A percentile compares a stretch with the other conserved stretches of the same genome.
Conservation (phyloP, 1,140 invertebrate species). For the Microplitis demolitor region DNA sequence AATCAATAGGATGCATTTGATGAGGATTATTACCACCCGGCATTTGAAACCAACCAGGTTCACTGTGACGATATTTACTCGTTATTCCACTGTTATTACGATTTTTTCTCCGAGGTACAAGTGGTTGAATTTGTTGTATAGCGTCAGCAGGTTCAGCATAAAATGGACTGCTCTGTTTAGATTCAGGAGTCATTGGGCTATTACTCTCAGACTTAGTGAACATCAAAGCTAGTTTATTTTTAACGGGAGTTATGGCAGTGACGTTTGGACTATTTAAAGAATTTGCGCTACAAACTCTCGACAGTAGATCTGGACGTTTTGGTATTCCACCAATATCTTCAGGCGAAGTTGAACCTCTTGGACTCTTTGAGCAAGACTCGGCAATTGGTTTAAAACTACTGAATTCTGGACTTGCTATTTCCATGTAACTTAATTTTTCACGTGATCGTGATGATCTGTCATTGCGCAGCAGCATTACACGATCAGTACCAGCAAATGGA, state of each 20-base stretch:
- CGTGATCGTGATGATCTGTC: slow-evolving; percentile 16
- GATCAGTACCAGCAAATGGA: slow-evolving; percentile 38
- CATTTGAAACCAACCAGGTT: slow-evolving; percentile 66
- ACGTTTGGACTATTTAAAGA: slow-evolving; percentile 54
- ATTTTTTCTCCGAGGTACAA: slow-evolving; percentile 51
- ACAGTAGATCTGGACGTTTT: slow-evolving; percentile 69
- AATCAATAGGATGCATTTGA: slow-evolving; percentile 65
- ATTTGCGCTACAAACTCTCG: slow-evolving; percentile 68
- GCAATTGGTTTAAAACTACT: slow-evolving; percentile 55
- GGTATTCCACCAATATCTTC: slow-evolving; percentile 54
- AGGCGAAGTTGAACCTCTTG: slow-evolving; percentile 34
- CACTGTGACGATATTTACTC: slow-evolving; percentile 67
- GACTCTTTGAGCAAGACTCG: slow-evolving; percentile 42
- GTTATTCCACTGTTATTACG: slow-evolving; percentile 45
- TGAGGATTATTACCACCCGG: slow-evolving; percentile 46
- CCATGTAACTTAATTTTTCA: slow-evolving; percentile 56
- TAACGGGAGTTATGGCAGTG: slow-evolving; percentile 45
- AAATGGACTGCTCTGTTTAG: slow-evolving; percentile 81
- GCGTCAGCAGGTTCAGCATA: slow-evolving; percentile 92
- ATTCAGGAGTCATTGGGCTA: slow-evolving; percentile 53
- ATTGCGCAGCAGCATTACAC: slow-evolving; percentile 40
- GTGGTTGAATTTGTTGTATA: slow-evolving; percentile 63
- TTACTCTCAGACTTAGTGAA: slow-evolving; percentile 53
- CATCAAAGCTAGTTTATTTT: slow-evolving; percentile 54
- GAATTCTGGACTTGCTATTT: slow-evolving; percentile 54